Evolutionary conservation across 2,113 vertebrate genomes (phyloP).

Genomic region (Hylia prasina): DNA sequence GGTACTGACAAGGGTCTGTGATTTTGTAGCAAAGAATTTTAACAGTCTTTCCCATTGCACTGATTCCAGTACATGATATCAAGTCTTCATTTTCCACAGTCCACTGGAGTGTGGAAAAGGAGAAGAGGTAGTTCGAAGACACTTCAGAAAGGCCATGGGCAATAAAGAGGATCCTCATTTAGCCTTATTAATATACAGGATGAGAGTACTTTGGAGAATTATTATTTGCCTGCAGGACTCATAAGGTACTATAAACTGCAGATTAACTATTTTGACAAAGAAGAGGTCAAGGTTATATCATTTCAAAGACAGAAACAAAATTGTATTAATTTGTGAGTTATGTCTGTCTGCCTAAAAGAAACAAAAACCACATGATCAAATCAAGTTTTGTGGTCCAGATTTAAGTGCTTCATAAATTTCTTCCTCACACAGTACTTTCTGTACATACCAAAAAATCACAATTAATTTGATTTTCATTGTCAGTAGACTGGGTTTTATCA

Average conservation of each 20-base stretch:
- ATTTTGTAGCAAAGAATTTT: conserved; percentile 14
- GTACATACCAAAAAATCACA: not conserved
- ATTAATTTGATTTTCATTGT: not conserved
- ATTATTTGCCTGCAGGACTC: conserved; percentile 36
- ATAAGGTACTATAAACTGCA: not conserved
- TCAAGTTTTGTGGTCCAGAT: not conserved
- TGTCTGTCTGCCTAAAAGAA: not conserved
- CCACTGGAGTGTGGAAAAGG: conserved; percentile 37
- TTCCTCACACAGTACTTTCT: not conserved
- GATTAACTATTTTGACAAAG: conserved; percentile 2
- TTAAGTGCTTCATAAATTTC: not conserved
- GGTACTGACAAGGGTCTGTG: not conserved
- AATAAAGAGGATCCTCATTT: conserved; percentile 49
- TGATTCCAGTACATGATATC: not conserved
- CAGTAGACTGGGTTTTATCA: not conserved
- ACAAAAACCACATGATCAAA: not conserved
- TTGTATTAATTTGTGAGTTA: not conserved
- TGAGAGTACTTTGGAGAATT: not conserved
- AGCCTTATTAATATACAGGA: conserved; percentile 47
- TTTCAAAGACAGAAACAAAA: conserved; percentile 1
- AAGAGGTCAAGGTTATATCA: not conserved
- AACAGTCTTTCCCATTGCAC: not conserved
- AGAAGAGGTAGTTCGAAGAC: conserved; percentile 12
- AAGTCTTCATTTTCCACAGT: conserved; percentile 48
- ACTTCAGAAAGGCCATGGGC: not conserved